Evolutionary conservation across 2,113 vertebrate genomes (phyloP).

Genomic region (Papio anubis): DNA sequence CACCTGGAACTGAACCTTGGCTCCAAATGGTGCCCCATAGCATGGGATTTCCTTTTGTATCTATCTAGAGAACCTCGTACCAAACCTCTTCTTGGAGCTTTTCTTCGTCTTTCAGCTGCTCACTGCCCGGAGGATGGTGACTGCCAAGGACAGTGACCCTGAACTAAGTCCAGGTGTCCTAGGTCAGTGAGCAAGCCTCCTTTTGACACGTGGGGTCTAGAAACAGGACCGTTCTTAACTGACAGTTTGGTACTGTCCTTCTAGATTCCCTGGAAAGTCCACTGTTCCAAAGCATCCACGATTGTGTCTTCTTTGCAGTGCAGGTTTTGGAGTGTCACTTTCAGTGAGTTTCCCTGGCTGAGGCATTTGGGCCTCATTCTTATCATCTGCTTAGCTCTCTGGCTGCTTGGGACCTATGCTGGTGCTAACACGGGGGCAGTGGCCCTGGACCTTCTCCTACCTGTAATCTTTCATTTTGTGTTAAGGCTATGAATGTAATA

Average conservation of each 20-base stretch:
- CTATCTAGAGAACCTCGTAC: conserved; percentile 93
- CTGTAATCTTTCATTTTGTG: conserved; percentile 5
- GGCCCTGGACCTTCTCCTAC: not conserved
- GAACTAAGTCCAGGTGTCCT: conserved; percentile 67
- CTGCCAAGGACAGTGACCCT: conserved; percentile 78
- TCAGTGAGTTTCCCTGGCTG: conserved; percentile 88
- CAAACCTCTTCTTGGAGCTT: conserved; percentile 97
- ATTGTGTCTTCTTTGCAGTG: conserved; percentile 97
- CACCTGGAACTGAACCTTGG: not conserved
- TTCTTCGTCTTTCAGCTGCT: conserved; percentile 97
- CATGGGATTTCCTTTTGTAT: conserved; percentile 45
- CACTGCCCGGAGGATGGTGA: conserved; percentile 87
- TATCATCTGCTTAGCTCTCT: not conserved
- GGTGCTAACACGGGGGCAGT: not conserved
- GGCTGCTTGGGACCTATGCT: not conserved
- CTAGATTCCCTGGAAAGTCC: conserved; percentile 88
- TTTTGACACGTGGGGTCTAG: conserved; percentile 18
- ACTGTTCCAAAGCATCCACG: conserved; percentile 93
- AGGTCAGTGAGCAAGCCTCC: conserved; percentile 74
- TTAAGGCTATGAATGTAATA: not conserved
- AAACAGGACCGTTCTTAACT: not conserved
- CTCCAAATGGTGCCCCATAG: not conserved
- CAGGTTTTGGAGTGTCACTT: conserved; percentile 94
- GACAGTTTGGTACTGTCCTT: not conserved
- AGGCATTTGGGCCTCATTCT: not conserved